Conservation (phyloP, 1,140 invertebrate species). For the Drosophila miranda region DNA sequence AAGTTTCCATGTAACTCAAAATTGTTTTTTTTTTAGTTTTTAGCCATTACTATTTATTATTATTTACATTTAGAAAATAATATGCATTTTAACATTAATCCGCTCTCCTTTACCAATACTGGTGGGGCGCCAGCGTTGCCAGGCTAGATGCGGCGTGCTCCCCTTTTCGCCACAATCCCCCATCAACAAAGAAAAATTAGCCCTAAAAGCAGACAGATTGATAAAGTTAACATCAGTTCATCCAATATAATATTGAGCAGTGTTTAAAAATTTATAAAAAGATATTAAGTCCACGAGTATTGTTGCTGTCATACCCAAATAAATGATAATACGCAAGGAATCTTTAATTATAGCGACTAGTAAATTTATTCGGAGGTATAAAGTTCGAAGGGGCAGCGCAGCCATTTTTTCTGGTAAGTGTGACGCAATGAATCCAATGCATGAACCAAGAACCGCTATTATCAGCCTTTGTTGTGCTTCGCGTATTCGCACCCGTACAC, state of each 20-base stretch:
- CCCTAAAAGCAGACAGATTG: neutral
- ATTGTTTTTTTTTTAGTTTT: too few species aligned
- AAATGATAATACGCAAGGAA: constrained; percentile 25
- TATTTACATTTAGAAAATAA: neutral
- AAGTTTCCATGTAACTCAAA: too few species aligned
- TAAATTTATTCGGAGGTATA: neutral
- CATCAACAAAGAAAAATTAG: neutral
- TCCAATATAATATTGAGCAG: too few species aligned
- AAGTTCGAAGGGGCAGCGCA: constrained; percentile 1
- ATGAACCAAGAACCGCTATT: neutral
- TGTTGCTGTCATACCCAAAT: constrained; percentile 13
- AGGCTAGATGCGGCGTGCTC: neutral
- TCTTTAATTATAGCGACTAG: neutral
- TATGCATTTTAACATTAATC: too few species aligned
- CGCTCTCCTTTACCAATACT: constrained; percentile 5
- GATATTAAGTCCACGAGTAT: constrained; percentile 1
- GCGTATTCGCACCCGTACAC: constrained; percentile 10
- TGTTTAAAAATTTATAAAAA: too few species aligned
- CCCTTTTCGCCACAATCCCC: too few species aligned
- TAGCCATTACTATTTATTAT: too few species aligned
- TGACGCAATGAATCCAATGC: neutral
- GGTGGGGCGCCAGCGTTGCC: neutral
- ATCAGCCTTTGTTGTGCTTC: constrained; percentile 27
- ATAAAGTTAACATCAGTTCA: neutral
- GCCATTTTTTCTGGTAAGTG: constrained; percentile 26